These are phyloP conservation scores for Drosophila pallidifrons DNA, from an alignment of 1,140 invertebrate genomes.

Conservation along the genomic window DNA sequence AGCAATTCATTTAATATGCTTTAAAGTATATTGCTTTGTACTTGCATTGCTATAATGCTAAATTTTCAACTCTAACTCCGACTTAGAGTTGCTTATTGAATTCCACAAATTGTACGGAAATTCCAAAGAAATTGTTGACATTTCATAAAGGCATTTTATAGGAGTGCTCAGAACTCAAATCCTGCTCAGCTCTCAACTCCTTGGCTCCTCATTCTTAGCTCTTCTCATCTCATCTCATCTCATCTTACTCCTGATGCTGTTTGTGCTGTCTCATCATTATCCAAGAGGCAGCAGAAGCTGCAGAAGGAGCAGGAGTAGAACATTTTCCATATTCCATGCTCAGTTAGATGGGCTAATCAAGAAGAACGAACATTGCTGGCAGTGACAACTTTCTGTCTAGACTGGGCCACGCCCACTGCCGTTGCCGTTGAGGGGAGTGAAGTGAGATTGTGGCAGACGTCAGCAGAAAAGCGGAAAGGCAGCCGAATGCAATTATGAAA, in stretches of 20 bases:
- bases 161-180: neutral
- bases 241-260: neutral
- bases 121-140: slow-evolving; percentile 2
- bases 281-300: neutral
- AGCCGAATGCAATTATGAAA: slow-evolving; percentile 76
- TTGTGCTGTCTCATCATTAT: slow-evolving; percentile 26
- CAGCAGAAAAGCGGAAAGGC: slow-evolving; percentile 60
- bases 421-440: slow-evolving; percentile 16
- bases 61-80: neutral
- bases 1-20: too few relatives aligned
- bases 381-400: slow-evolving; percentile 53
- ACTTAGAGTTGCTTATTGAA: neutral
- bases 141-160: neutral
- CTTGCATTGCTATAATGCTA: neutral
- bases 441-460: slow-evolving; percentile 28
- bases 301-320: too few relatives aligned
- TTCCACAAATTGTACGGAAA: neutral
- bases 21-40: neutral
- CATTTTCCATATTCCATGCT: neutral
- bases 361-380: slow-evolving; percentile 19
- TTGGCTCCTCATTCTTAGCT: neutral
- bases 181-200: neutral
- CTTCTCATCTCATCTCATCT: neutral
- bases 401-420: slow-evolving; percentile 45
- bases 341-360: slow-evolving; percentile 25